A percentile compares a stretch with the other conserved stretches of the same genome.
Evolutionary conservation across 2,797 vertebrate genomes (phyloP).

Genomic region (Micropoecilia bifurca): DNA sequence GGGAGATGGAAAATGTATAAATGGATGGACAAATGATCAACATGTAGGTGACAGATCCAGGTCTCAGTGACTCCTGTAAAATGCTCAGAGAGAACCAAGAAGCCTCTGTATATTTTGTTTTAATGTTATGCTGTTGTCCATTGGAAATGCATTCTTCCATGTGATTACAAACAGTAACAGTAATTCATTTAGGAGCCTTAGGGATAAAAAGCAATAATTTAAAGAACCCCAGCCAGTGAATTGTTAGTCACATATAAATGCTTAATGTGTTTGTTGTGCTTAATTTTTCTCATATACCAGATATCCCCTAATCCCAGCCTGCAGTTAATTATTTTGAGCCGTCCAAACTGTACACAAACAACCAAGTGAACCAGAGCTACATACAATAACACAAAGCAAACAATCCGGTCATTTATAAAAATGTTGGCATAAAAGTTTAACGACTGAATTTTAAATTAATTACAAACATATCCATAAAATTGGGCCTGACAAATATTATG

Average conservation of each 20-base stretch:
- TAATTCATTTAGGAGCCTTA: slow-evolving; percentile 10
- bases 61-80: slow-evolving; percentile 52
- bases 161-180: slow-evolving; percentile 16
- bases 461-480: background rate
- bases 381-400: background rate
- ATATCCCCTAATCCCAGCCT: background rate
- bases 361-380: background rate
- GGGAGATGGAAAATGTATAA: background rate
- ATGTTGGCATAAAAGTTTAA: background rate
- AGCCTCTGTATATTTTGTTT: slow-evolving; percentile 44
- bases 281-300: background rate
- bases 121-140: slow-evolving; percentile 23
- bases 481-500: background rate
- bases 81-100: slow-evolving; percentile 19
- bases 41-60: slow-evolving; percentile 50
- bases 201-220: slow-evolving; percentile 13
- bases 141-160: slow-evolving; percentile 30
- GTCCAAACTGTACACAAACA: background rate
- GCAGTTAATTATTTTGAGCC: background rate
- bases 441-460: background rate
- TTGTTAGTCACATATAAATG: background rate
- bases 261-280: background rate
- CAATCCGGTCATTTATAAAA: background rate
- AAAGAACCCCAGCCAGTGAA: slow-evolving; percentile 1
- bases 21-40: background rate